These are phyloP conservation scores for Corydoras sp. DNA, from an alignment of 2,113 vertebrate species.

Conservation along the genomic window DNA sequence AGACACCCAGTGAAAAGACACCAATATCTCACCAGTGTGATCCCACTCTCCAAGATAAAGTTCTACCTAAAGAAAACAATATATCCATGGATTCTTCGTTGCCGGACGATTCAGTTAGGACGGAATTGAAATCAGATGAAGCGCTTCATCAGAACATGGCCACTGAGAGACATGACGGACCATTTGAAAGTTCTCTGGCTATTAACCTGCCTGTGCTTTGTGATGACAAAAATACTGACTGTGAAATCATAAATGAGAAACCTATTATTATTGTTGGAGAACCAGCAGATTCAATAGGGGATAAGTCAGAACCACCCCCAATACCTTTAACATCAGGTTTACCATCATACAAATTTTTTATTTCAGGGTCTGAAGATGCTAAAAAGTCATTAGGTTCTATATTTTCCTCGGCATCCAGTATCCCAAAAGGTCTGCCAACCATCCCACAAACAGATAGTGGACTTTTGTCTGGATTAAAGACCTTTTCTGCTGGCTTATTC, in stretches of 20 bases:
- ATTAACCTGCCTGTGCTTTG: not conserved
- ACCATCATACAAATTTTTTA: constrained; percentile 65
- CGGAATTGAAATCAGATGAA: not conserved
- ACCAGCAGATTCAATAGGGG: constrained; percentile 38
- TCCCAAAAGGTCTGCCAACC: constrained; percentile 50
- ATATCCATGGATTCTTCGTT: no score
- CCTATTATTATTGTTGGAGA: constrained; percentile 45
- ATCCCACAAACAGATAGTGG: constrained; percentile 57
- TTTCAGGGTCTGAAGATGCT: constrained; percentile 63
- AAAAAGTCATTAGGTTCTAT: constrained; percentile 77
- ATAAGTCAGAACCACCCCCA: constrained; percentile 44
- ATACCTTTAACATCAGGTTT: constrained; percentile 45
- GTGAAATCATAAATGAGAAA: constrained; percentile 49
- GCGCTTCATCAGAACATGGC: no score
- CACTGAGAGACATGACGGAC: no score
- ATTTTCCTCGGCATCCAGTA: constrained; percentile 69
- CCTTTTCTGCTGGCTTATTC: constrained; percentile 76
- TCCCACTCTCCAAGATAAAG: constrained; percentile 31
- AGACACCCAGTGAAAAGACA: constrained; percentile 38
- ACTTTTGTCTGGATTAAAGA: constrained; percentile 78
- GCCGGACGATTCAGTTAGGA: constrained; percentile 5
- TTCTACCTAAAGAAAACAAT: constrained; percentile 17
- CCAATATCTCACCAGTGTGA: constrained; percentile 25
- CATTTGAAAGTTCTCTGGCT: no score
- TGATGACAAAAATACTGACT: constrained; percentile 33